Base-by-base conservation (phyloP, 2,888 invertebrate species). In the Plagodis pulveraria region DNA sequence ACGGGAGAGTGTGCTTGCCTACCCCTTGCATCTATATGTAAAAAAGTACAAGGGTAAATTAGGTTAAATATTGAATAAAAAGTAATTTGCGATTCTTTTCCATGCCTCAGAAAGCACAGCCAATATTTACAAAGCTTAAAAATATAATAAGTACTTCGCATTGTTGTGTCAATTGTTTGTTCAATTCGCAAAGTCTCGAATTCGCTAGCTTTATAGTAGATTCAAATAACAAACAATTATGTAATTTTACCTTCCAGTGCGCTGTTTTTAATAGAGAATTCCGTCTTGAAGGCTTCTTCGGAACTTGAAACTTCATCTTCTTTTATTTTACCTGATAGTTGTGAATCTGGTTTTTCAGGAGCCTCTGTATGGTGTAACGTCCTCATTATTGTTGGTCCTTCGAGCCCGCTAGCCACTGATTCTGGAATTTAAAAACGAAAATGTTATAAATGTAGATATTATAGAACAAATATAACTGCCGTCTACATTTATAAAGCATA, bases 261-360 rank as follows among this genome's bases (percentile, higher is more conserved):
- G 42, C 51, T 57, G 12, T 76, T 72, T 44, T 77, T 71, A 9
- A 55, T 60, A n/a, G 62, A 54, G 11, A 52, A 62, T 22, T 80
- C 80, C 6, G 70, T 67, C 68, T 80, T 89, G 58, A 73, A 84
- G 12, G 95, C 94, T 82, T 96, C 96, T 78, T 96, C 96, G 0
- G 96, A 96, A 80, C 96, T 96, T 32, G 95, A 94, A 0, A 96
- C 96, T 84, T 96, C 96, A 72, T 96, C 96, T 69, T 96, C 96
- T 76, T 96, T 95, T 33, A 86, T 75, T 72, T 78, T 87, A 10
- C 86, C 86, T 0, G 77, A 57, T 8, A 88, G 80, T 33, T 91
- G 86, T 0, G 89, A 81, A 55, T 90, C 84, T 5, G 91, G 75
- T 63, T 87, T 84, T 44, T 86, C 83, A 49, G 86, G 62, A 66